Percentiles rank a stretch among this genome's conserved stretches.
Conservation (phyloP, 2,113 vertebrate species). For the Amphiprion ocellaris region DNA sequence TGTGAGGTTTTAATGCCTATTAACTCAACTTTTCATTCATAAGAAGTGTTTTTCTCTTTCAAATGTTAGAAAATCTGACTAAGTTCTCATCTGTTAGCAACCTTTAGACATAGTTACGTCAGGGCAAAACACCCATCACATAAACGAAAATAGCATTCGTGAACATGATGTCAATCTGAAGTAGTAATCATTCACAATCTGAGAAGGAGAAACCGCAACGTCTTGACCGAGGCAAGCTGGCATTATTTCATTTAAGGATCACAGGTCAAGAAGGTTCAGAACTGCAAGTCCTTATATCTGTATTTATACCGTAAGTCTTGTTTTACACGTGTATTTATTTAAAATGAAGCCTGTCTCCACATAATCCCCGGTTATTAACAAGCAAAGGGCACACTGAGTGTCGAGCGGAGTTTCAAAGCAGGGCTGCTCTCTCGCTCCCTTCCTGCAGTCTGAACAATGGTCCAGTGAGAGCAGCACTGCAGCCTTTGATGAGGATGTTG, state of each 20-base stretch:
- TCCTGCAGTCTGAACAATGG: conserved; percentile 51
- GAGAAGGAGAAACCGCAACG: not conserved
- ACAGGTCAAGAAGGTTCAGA: not conserved
- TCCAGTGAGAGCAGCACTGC: conserved; percentile 50
- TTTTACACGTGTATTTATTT: not conserved
- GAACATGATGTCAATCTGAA: too few relatives aligned
- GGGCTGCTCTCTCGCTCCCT: not conserved
- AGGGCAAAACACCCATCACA: too few relatives aligned
- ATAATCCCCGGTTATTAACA: conserved; percentile 3
- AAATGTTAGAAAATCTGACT: not conserved
- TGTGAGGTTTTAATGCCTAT: not conserved
- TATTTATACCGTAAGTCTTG: not conserved
- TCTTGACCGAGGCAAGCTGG: not conserved
- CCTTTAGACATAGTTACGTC: too few relatives aligned
- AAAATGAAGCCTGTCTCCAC: not conserved
- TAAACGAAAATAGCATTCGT: too few relatives aligned
- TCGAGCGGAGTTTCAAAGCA: conserved; percentile 22
- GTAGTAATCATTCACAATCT: not conserved
- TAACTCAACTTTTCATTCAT: not conserved
- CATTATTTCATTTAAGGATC: not conserved
- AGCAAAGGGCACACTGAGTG: not conserved
- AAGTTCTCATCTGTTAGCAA: not conserved
- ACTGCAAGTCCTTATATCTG: too few relatives aligned
- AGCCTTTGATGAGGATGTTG: conserved; percentile 49
- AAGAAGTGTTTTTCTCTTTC: not conserved